Base-by-base conservation (phyloP, 2,888 invertebrate species). In the Tolmerus cingulatus region DNA sequence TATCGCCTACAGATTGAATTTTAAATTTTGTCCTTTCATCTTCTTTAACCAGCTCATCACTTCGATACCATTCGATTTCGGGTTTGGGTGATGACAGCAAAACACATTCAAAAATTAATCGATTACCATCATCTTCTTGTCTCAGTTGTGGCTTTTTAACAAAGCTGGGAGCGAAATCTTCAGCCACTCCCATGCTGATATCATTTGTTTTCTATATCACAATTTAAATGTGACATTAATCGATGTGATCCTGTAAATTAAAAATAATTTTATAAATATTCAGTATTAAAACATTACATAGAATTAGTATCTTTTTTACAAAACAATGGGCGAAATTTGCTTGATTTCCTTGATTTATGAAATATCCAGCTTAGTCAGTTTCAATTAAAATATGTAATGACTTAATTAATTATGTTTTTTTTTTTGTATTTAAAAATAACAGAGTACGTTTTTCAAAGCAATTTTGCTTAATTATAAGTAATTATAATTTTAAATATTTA, bases 101-200 rank as follows among this genome's bases (percentile, higher is more conserved):
- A 93, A 98, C 97, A 93, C 98, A 98, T 93, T 98, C 98, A 94
- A 98, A 98, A 91, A 98, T 95, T 92, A 98, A 95, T 92, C 97
- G 96, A 94, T 98, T 98, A 91, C 98, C 98, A 92, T 98, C 98
- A 93, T 98, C 98, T 93, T 98, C 98, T 93, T 99, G 98, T 90
- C 98, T 95, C 91, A 99, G 95, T 93, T 97, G 97, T 90, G 98
- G 98, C 96, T 98, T 98, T 94, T 98, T 98, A 90, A 98, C 97
- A 95, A 99, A 98, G 95, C 98, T 98, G 93, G 98, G 98, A 94
- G 98, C 98, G 94, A 98, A 97, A 94, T 98, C 98, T 93, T 98
- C 98, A 90, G 92, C 92, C 91, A 92, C 92, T 90, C 92, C 92
- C 92, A 92, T 92, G 51, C 87, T 89, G 82, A 5, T 84, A 84